Percentiles rank a stretch among this genome's conserved stretches.
Conservation (phyloP, 1,140 invertebrate species). For the Lethocerus indicus region DNA sequence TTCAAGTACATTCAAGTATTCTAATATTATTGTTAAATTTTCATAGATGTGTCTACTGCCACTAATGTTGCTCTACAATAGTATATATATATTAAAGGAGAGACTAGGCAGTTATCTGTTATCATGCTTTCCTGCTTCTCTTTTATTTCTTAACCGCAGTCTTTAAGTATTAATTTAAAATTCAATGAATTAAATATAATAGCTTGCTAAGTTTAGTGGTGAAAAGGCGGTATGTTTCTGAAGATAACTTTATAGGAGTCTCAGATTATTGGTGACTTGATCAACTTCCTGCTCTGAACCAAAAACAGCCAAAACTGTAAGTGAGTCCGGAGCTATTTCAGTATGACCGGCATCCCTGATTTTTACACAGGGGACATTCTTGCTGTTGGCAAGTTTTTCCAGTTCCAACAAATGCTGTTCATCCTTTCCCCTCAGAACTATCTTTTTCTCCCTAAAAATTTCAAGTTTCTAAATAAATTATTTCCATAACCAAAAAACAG, state of each 20-base stretch:
- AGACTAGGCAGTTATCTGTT: too few species aligned
- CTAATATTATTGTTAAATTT: too few species aligned
- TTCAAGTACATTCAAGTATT: too few species aligned
- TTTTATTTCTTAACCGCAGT: too few species aligned
- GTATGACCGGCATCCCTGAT: slow-evolving; percentile 44
- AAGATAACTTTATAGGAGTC: slow-evolving; percentile 3
- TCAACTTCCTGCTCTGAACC: slow-evolving; percentile 28
- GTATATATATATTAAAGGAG: too few species aligned
- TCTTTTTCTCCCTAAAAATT: slow-evolving; percentile 38
- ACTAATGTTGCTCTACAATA: too few species aligned
- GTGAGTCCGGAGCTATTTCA: slow-evolving; percentile 32
- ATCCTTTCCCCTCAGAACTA: slow-evolving; percentile 38
- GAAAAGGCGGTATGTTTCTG: too few species aligned
- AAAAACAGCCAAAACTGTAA: slow-evolving; percentile 32
- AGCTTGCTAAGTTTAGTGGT: too few species aligned
- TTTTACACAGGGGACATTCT: slow-evolving; percentile 32
- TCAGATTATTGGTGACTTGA: slow-evolving; percentile 19
- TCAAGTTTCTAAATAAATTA: slow-evolving; percentile 7
- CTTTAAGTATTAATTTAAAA: too few species aligned
- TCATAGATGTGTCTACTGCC: too few species aligned
- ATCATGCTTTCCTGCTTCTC: too few species aligned
- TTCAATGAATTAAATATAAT: too few species aligned
- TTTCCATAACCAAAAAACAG: neutral
- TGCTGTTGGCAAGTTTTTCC: slow-evolving; percentile 28
- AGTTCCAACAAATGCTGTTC: slow-evolving; percentile 33